These are phyloP conservation scores for Aphrocallistes beatrix DNA, from an alignment of 37 sponge, comb jelly and placozoan species.

Conservation along the genomic window DNA sequence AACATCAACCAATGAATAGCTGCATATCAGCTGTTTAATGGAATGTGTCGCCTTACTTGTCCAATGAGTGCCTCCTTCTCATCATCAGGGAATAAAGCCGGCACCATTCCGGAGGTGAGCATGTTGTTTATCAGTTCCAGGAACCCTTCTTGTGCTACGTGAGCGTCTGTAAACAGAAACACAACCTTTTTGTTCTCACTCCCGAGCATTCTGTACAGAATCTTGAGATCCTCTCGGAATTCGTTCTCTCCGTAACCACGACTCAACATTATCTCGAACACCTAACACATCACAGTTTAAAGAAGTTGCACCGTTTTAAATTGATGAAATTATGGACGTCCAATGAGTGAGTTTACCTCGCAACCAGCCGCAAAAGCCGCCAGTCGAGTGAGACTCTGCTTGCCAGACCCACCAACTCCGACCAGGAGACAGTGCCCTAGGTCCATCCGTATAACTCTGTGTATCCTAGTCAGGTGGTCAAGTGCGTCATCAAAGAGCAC, in stretches of 20 bases:
- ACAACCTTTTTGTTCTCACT: constrained; percentile 94
- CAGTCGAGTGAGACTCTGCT: constrained; percentile 85
- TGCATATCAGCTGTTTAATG: no score
- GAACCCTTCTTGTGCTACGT: constrained; percentile 98
- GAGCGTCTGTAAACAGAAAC: constrained; percentile 95
- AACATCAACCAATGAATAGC: background rate
- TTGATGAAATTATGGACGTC: background rate
- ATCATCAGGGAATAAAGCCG: constrained; percentile 92
- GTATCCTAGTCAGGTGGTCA: constrained; percentile 86
- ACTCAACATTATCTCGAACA: constrained; percentile 94
- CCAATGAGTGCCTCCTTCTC: constrained; percentile 83
- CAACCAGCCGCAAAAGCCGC: constrained; percentile 96
- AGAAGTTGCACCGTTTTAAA: no score
- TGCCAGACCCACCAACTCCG: constrained; percentile 94
- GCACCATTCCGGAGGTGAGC: constrained; percentile 98
- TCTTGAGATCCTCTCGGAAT: constrained; percentile 92
- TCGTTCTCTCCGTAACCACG: constrained; percentile 94
- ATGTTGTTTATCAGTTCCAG: constrained; percentile 98
- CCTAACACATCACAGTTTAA: no score
- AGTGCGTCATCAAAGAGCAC: constrained; percentile 98
- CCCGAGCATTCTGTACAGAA: constrained; percentile 86
- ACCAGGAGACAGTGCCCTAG: constrained; percentile 91
- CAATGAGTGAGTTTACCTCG: constrained; percentile 35
- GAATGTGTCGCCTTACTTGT: constrained; percentile 33
- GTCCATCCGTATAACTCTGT: constrained; percentile 85